Evolutionary conservation across 2,113 vertebrate species (phyloP), one percentile per base, ranked within the genome.

Genomic region (Dipodomys stephensi): DNA sequence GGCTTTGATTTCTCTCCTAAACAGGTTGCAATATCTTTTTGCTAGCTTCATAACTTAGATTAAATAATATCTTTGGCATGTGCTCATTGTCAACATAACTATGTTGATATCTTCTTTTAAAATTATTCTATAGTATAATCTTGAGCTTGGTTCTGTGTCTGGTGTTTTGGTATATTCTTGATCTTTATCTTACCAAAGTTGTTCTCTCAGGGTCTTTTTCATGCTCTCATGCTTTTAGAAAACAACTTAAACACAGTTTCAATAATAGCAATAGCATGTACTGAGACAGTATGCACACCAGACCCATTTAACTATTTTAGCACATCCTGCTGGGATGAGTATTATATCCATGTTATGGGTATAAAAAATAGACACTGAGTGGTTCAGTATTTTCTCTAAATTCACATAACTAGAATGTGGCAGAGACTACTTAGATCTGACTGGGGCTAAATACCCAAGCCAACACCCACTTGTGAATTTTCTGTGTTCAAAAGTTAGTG

Each of bases 61-160:
- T 91, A 68, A 97, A 90, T 79, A 93, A 94, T 90, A 94, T 85
- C 65, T 87, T 88, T 92, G 49, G 90, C 65, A 78, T 62, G 22
- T 74, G n/a, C 90, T 95, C 87, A 88, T 87, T 92, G 68, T 69
- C 23, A n/a, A n/a, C n/a, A n/a, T n/a, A n/a, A n/a, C 60, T 49
- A 49, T 72, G 11, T 81, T 93, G 81, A 68, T 91, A 74, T 44
- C 9, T 16, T 94, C 19, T 92, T 83, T 69, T 72, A 78, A 82
- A 93, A 78, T 72, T 93, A 49, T 74, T 6, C 19, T 90, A 86
- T 57, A 88, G 32, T 15, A 87, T 32, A 82, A 76, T 92, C 65
- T 76, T 71, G 32, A 62, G 25, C 46, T 67, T 60, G 10, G 25
- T 90, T 83, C 49, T 92, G 30, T 95, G 65, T 8, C 23, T 84